Base-by-base conservation (phyloP, 2,888 invertebrate species). In the Ectropis crepuscularia region DNA sequence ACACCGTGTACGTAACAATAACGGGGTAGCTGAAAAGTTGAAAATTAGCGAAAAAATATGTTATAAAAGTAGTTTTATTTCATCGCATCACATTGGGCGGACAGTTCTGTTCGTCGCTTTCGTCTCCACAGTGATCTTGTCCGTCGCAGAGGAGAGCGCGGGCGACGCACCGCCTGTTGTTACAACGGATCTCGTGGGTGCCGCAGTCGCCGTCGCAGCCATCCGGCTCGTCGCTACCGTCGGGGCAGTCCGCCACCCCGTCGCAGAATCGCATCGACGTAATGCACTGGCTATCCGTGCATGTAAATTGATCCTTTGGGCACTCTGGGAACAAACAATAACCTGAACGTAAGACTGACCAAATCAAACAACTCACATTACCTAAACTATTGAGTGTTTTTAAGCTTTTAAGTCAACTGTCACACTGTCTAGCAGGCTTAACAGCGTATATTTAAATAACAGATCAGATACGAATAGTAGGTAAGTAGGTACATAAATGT, bases 221-320 rank as follows among this genome's bases (percentile, higher is more conserved):
- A 28, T 76, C 82, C 0, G 96, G 96, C 82, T 96, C 96, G 77
- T 96, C 96, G 45, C 95, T 95, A 61, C 92, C 90, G 72, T 96
- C 96, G 0, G 77, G 79, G 76, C 96, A 96, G 80, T 96, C 95
- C 1, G 91, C 85, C 55, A 94, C 86, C 0, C 96, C 95, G 76
- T 96, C 96, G 81, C 96, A 96, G 85, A 96, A 96, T 60, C 94
- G 90, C 50, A 93, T 90, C 63, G 93, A 93, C 28, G 89, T 78
- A 71, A 96, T 95, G 85, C 96, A 96, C 67, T 91, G 88, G 11
- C 95, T 95, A 77, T 95, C 94, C 50, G 92, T 94, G 81, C 96
- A 96, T 0, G 93, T 90, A 65, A 92, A 92, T 74, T 93, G 89
- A 64, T 88, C 81, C 63, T 81, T 77, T 6, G 92, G 89, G 73